Base-by-base conservation (phyloP, 2,888 invertebrate genomes). In the Oscheius sp. region DNA sequence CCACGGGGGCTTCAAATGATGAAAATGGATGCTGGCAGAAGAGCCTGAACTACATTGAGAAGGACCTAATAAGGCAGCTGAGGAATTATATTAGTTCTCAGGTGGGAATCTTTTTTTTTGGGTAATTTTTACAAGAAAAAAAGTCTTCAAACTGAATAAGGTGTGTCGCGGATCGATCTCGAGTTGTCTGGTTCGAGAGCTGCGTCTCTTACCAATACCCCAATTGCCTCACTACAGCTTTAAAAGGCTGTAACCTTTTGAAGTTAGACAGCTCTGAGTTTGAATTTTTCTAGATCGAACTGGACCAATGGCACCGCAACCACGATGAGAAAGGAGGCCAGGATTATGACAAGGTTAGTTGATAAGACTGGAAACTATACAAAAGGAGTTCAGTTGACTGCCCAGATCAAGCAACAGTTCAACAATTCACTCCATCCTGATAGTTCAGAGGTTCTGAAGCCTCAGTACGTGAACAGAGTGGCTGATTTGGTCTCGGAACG, bases 21-120 rank as follows among this genome's bases (percentile, higher is more conserved):
- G n/a, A 42, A 7, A 7, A 5, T n/a, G 29, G 37, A 2, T 86
- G 86, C 53, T 86, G 86, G 86, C 79, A 82, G 35, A 82, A 76
- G 47, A 85, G 80, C 0, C 65, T 85, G 9, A 47, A 71, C 32
- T 85, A 84, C 66, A 84, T 79, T 59, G 85, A 85, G 55, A 51
- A 42, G 47, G 48, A 79, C n/a, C 78, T 87, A 3, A 75, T 88
- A 7, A 78, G 73, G 21, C 84, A 84, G 55, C 75, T 87, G 78
- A 75, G 86, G 11, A 80, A 86, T 66, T 87, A 85, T 73, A 74
- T 86, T 10, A 77, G 85, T 10, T 82, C 85, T 1, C 87, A 85
- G 76, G 76, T 80, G 2, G 2, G 63, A 47, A 5, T 42, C 7
- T 42, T 42, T 42, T 5, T 42, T 42, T 42, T 42, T 42, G 3